These are phyloP conservation scores for Dallia pectoralis DNA, from an alignment of 2,797 vertebrate genomes.

Conservation along the genomic window DNA sequence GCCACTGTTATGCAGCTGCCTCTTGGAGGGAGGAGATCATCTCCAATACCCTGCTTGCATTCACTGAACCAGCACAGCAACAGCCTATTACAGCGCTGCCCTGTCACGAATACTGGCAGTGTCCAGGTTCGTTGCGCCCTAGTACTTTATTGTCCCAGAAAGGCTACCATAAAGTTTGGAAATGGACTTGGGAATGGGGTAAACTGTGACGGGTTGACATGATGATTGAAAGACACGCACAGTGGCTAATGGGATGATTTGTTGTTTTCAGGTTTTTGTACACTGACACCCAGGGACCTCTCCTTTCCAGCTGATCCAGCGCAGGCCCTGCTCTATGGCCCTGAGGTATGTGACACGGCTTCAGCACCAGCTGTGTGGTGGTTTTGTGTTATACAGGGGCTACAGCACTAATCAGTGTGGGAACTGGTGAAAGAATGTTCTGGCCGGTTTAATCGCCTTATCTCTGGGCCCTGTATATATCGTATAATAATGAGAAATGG, in stretches of 20 bases:
- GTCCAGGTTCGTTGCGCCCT: conserved; percentile 66
- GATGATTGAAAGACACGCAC: not conserved
- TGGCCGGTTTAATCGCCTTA: conserved; percentile 37
- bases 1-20: conserved; percentile 58
- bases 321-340: conserved; percentile 68
- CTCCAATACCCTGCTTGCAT: conserved; percentile 57
- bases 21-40: conserved; percentile 65
- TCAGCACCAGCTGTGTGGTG: conserved; percentile 23
- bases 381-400: conserved; percentile 30
- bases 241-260: not conserved
- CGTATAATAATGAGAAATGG: not conserved
- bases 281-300: conserved; percentile 41
- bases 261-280: conserved; percentile 58
- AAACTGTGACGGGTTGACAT: not conserved
- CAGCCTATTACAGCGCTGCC: not conserved
- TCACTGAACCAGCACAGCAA: conserved; percentile 33
- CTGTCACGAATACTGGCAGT: not conserved
- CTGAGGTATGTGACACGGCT: conserved; percentile 65
- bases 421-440: conserved; percentile 45
- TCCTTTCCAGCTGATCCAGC: conserved; percentile 39
- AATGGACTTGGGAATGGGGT: conserved; percentile 37
- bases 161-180: conserved; percentile 9
- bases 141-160: not conserved
- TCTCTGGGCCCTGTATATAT: not conserved
- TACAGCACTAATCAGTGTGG: conserved; percentile 49